Base-by-base conservation (phyloP, 2,113 vertebrate species). In the Tricholaema leucomelas region DNA sequence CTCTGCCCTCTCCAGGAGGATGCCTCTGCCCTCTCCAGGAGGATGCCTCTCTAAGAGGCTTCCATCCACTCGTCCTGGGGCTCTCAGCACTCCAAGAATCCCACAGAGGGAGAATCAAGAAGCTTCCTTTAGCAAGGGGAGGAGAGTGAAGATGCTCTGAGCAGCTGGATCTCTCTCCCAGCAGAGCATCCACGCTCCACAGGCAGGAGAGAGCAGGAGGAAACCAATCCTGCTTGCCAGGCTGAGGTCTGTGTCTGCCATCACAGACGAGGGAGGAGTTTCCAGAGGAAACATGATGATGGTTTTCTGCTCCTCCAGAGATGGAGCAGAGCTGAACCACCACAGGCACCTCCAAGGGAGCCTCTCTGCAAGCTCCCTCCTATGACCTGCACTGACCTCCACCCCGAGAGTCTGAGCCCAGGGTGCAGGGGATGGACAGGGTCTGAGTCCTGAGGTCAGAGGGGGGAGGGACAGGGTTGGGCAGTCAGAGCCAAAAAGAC, bases 1-100 rank as follows among this genome's bases (percentile, higher is more conserved):
- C n/a, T n/a, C n/a, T n/a, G n/a, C n/a, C n/a, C n/a, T n/a, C n/a
- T n/a, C n/a, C n/a, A n/a, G n/a, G n/a, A n/a, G n/a, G n/a, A n/a
- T n/a, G n/a, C n/a, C n/a, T n/a, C n/a, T n/a, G n/a, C n/a, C n/a
- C n/a, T n/a, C n/a, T n/a, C n/a, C n/a, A n/a, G n/a, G n/a, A n/a
- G n/a, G n/a, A n/a, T n/a, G n/a, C 46, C 82, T 92, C 60, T 85
- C 85, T 36, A 90, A 59, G 78, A 95, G 91, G 73, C 20, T 70
- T 48, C 58, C 78, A 44, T 8, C 2, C 38, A 81, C 4, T 65
- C 67, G 30, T 40, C 40, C 40, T 40, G 13, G 13, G 44, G 10
- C 63, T 86, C 17, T 89, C 59, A 88, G 77, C 55, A 48, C 46
- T 44, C 36, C 42, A n/a, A n/a, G n/a, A n/a, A n/a, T n/a, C n/a